Conservation (phyloP, 2,888 invertebrate species). For the Lithophane ornitopus region DNA sequence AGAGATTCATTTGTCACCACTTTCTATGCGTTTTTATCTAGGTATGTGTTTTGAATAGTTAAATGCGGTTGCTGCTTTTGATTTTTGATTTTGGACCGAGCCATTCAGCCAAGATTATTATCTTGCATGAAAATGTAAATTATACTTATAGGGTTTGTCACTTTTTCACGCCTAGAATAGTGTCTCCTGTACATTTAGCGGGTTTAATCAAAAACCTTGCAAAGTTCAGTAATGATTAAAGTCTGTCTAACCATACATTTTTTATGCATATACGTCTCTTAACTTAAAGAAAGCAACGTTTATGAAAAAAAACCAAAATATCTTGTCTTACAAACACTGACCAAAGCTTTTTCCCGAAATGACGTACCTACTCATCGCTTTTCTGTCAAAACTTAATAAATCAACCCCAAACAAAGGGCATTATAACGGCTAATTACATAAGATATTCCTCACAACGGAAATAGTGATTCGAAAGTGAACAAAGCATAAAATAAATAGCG, state of each 20-base stretch:
- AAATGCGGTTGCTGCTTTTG: neutral
- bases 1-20: conserved; percentile 40
- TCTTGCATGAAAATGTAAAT: neutral
- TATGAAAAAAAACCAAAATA: neutral
- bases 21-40: conserved; percentile 22
- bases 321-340: neutral
- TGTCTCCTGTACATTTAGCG: neutral
- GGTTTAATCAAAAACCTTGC: neutral
- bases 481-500: conserved; percentile 35
- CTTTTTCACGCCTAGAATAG: neutral
- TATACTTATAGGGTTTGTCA: neutral
- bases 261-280: no score
- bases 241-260: neutral
- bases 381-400: neutral
- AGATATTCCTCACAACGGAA: neutral
- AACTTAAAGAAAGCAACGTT: neutral
- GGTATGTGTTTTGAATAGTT: neutral
- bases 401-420: neutral
- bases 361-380: neutral
- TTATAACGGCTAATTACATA: conserved; percentile 4
- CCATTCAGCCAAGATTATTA: no score
- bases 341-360: neutral
- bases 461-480: conserved; percentile 13
- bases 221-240: neutral
- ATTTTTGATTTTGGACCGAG: neutral